Percentiles rank a stretch among this genome's conserved stretches.
These are phyloP conservation scores for Drosophila melanogaster DNA, from an alignment of 1,140 invertebrate genomes.

Conservation along the genomic window DNA sequence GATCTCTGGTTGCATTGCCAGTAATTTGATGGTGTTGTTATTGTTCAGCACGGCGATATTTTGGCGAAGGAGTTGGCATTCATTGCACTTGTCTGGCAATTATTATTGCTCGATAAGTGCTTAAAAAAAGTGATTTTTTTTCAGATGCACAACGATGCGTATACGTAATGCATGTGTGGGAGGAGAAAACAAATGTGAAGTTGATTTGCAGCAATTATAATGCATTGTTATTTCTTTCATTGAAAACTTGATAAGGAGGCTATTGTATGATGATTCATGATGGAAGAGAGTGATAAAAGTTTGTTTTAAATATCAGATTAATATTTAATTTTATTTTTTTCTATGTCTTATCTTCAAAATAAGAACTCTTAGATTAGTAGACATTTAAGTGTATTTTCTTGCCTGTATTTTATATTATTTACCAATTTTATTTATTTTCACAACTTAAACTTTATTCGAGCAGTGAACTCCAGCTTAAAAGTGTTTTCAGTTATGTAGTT, in stretches of 20 bases:
- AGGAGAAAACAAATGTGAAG: neutral
- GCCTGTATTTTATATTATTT: too few relatives aligned
- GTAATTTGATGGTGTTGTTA: conserved; percentile 38
- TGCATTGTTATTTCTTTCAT: conserved; percentile 2
- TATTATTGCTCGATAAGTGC: conserved; percentile 17
- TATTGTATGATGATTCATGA: too few relatives aligned
- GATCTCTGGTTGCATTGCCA: conserved; percentile 33
- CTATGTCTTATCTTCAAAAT: too few relatives aligned
- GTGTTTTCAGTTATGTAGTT: neutral
- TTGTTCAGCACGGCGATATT: conserved; percentile 22
- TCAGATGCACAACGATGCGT: conserved; percentile 8
- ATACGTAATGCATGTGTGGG: conserved; percentile 22
- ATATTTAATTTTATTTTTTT: too few relatives aligned
- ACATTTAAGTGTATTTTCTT: too few relatives aligned
- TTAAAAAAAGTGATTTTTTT: neutral
- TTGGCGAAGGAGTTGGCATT: conserved; percentile 6
- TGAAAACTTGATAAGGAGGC: neutral
- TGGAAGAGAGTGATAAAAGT: too few relatives aligned
- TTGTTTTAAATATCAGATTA: too few relatives aligned
- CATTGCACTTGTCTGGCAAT: conserved; percentile 29
- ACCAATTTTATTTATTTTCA: too few relatives aligned
- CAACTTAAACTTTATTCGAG: neutral
- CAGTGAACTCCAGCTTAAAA: neutral
- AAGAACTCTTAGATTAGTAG: too few relatives aligned
- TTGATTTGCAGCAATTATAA: neutral